Evolutionary conservation across 2,797 vertebrate species (phyloP), one percentile per base, ranked within the genome.

Genomic region (Myotis daubentonii): DNA sequence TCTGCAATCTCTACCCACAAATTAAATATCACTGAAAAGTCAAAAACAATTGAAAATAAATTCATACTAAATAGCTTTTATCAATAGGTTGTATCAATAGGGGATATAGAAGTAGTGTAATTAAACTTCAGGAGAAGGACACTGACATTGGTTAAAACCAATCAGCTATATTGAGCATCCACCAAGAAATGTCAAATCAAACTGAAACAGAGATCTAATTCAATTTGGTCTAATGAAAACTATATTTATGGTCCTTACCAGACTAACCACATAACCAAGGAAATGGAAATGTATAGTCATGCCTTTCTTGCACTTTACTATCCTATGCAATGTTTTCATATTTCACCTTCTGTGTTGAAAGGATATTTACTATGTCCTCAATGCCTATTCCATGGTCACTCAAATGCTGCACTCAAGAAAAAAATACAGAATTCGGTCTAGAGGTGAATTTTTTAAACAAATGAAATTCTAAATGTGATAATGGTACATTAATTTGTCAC

Each of bases 391-490:
- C 38, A 30, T 17, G n/a, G 55, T 81, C 66, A 93, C 28, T 89
- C 49, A 94, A 82, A 94, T 71, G 49, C 15, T 49, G 8, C 2
- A 68, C 12, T 87, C 53, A 68, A 88, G 10, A 68, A 62, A 79
- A 79, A 75, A 62, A 75, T n/a, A 53, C 0, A 55, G 5, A 75
- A 83, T 51, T 66, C 20, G 78, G 17, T 38, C 66, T 80, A 23
- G 47, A 78, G 74, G 8, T 65, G 23, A 96, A 91, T 71, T 75
- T 93, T 89, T 89, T 80, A 71, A 89, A 75, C 30, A 72, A 86
- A 44, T 65, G 5, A 94, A 55, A 85, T 94, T 86, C 62, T 72
- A 81, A 95, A 86, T 72, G 49, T 33, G 20, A 1, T 74, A 91
- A n/a, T 17, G 8, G 28, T 80, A 91, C 4, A 70, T 8, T 76